A percentile compares a stretch with the other conserved stretches of the same genome.
Conservation (phyloP, 2,888 invertebrate genomes). For the Andrena hattorfiana region DNA sequence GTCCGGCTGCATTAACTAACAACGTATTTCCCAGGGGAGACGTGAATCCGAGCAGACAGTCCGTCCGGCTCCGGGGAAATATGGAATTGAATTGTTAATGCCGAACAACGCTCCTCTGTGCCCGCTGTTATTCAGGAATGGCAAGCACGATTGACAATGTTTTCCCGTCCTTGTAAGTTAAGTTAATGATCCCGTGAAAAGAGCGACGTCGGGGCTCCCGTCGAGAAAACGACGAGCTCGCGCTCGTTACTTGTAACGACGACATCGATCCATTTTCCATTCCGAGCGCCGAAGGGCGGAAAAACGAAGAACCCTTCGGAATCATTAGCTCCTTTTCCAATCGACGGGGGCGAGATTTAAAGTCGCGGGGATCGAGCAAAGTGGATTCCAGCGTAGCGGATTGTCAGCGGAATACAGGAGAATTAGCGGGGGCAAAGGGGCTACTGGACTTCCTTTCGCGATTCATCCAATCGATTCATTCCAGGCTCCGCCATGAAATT, state of each 20-base stretch:
- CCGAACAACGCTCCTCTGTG: constrained; percentile 67
- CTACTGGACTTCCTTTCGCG: not conserved
- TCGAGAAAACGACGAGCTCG: not conserved
- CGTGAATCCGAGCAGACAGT: constrained; percentile 32
- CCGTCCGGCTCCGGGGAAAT: constrained; percentile 70
- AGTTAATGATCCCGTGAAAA: constrained; percentile 11
- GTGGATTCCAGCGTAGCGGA: not conserved
- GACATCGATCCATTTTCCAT: too few relatives aligned
- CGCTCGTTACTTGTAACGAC: too few relatives aligned
- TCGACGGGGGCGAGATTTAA: too few relatives aligned
- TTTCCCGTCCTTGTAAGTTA: constrained; percentile 14
- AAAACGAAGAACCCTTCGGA: too few relatives aligned
- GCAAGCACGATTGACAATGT: constrained; percentile 61
- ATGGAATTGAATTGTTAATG: constrained; percentile 79
- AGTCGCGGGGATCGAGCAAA: not conserved
- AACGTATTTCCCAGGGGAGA: constrained; percentile 69
- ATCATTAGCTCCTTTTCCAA: too few relatives aligned
- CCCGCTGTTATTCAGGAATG: constrained; percentile 73
- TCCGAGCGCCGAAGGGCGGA: too few relatives aligned
- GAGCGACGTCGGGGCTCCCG: not conserved
- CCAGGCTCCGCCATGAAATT: constrained; percentile 19
- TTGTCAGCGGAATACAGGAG: too few relatives aligned
- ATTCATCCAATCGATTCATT: constrained; percentile 12
- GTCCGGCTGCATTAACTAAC: constrained; percentile 56
- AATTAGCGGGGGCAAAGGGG: not conserved